A percentile compares a stretch with the other conserved stretches of the same genome.
phyloP scores from a whole-genome alignment of 2,113 vertebrate species.

The Caracal caracal region DNA sequence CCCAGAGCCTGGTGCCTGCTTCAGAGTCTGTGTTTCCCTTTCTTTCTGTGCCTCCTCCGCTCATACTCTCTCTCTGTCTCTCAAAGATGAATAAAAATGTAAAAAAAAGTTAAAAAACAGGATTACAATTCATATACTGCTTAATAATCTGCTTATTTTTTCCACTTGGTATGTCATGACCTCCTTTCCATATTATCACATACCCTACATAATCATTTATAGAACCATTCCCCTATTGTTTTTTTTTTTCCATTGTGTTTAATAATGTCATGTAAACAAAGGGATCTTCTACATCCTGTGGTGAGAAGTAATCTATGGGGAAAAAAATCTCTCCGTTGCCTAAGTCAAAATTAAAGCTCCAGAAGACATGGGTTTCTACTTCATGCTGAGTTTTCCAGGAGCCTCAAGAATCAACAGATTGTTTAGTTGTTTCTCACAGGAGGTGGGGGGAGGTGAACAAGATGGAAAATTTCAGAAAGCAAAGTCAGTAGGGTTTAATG shows the following conservation, averaged over 20 bases:
- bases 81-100: too few species aligned
- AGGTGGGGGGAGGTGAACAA: conserved; percentile 15
- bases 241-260: background rate
- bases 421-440: conserved; percentile 35
- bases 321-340: background rate
- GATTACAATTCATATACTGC: background rate
- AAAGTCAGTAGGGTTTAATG: conserved; percentile 53
- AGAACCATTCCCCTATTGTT: background rate
- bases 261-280: background rate
- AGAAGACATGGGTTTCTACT: background rate
- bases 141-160: conserved; percentile 8
- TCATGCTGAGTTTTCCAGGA: background rate
- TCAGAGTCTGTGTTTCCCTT: too few species aligned
- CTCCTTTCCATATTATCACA: background rate
- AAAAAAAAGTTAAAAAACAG: background rate
- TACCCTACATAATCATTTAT: background rate
- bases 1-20: too few species aligned
- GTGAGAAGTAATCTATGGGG: background rate
- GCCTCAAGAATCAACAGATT: background rate
- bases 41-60: too few species aligned
- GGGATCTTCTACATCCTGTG: background rate
- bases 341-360: conserved; percentile 32
- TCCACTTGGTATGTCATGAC: background rate
- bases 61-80: too few species aligned
- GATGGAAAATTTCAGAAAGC: conserved; percentile 44